A percentile compares a stretch with the other conserved stretches of the same genome.
phyloP scores from a whole-genome alignment of 2,888 invertebrate species.

The Acanthoscelides obtectus region DNA sequence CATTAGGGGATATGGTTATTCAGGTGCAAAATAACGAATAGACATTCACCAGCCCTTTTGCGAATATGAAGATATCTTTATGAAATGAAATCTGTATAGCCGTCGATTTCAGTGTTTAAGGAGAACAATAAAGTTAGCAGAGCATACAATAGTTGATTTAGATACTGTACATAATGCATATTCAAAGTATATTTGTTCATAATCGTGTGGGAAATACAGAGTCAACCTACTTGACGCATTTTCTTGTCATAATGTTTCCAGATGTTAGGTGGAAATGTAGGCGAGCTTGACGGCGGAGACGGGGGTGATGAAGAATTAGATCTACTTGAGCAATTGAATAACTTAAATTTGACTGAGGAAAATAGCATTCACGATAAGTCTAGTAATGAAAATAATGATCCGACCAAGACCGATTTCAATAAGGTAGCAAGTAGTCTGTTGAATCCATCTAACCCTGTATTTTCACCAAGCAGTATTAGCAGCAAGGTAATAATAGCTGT shows the following conservation, averaged over 20 bases:
- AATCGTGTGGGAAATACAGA: too few species aligned
- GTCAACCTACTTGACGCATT: background rate
- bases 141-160: too few species aligned
- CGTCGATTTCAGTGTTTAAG: too few species aligned
- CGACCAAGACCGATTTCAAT: slow-evolving; percentile 47
- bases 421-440: slow-evolving; percentile 61
- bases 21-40: too few species aligned
- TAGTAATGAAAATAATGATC: slow-evolving; percentile 15
- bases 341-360: slow-evolving; percentile 49
- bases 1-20: too few species aligned
- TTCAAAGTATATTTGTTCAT: background rate
- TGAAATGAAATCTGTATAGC: too few species aligned
- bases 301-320: slow-evolving; percentile 48
- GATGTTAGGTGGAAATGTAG: slow-evolving; percentile 51
- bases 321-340: slow-evolving; percentile 60
- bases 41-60: too few species aligned
- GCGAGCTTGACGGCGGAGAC: slow-evolving; percentile 32
- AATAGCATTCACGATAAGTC: slow-evolving; percentile 7
- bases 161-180: too few species aligned
- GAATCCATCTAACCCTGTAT: slow-evolving; percentile 67
- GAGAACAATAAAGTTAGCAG: too few species aligned
- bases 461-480: slow-evolving; percentile 54
- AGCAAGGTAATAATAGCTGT: slow-evolving; percentile 53
- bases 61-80: too few species aligned
- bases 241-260: slow-evolving; percentile 23